Percentiles rank a stretch among this genome's conserved stretches.
Evolutionary conservation across 2,797 vertebrate species (phyloP).

Genomic region (Vespertilio murinus): DNA sequence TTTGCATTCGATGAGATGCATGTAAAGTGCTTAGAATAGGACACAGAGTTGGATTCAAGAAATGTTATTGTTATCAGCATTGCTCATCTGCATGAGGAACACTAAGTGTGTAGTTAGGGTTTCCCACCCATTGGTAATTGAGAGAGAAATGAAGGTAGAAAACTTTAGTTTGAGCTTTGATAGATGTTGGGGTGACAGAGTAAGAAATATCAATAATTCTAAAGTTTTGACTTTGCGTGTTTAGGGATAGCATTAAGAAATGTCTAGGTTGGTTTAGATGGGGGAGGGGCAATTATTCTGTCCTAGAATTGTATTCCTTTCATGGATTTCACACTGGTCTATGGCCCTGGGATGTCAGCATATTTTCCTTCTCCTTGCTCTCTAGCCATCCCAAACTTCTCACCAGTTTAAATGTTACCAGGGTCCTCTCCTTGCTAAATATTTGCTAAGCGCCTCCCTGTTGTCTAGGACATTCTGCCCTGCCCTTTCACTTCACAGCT

Average conservation of each 20-base stretch:
- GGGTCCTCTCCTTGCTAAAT: background rate
- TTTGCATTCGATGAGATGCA: background rate
- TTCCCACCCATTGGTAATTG: background rate
- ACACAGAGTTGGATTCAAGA: background rate
- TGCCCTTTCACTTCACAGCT: background rate
- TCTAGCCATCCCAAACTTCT: background rate
- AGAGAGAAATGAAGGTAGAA: background rate
- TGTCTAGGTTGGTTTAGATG: background rate
- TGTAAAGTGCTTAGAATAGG: background rate
- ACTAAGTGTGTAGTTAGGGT: background rate
- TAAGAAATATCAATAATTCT: background rate
- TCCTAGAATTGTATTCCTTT: background rate
- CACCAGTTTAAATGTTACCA: background rate
- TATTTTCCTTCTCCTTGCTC: background rate
- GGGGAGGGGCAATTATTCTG: background rate
- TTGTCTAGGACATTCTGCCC: background rate
- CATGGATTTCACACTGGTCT: background rate
- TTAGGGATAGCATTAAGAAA: background rate
- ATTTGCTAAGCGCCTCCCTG: background rate
- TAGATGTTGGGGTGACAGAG: background rate
- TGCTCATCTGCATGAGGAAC: background rate
- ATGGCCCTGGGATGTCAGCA: background rate
- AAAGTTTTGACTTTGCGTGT: background rate
- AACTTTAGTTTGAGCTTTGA: background rate
- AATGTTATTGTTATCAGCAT: background rate